Percentiles rank a stretch among this genome's conserved stretches.
Conservation (phyloP, 1,140 invertebrate species). For the Ceratoteleas bidentatus region DNA sequence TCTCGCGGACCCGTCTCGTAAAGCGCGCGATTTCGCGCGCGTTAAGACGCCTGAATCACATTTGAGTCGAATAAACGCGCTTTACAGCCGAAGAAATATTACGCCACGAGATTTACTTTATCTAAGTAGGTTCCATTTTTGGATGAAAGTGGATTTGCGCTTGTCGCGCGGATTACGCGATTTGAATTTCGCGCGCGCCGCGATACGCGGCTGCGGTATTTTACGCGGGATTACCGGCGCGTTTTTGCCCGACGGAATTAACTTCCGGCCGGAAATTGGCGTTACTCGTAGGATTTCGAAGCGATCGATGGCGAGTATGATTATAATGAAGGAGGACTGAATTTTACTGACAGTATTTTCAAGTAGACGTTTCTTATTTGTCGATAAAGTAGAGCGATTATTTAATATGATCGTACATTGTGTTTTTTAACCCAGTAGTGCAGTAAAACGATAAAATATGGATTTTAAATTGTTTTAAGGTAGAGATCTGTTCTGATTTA, state of each 20-base stretch:
- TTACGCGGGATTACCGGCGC: conserved; percentile 5
- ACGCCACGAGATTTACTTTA: conserved; percentile 49
- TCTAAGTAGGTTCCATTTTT: conserved; percentile 51
- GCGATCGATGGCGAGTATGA: background rate
- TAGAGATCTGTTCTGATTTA: no score
- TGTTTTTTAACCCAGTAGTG: no score
- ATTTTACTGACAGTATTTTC: no score
- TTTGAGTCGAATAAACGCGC: conserved; percentile 49
- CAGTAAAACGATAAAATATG: no score
- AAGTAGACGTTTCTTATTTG: no score
- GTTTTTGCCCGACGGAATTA: background rate
- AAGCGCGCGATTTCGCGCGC: conserved; percentile 34
- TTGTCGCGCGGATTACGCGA: conserved; percentile 43
- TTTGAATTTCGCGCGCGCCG: conserved; percentile 39
- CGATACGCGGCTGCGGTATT: background rate
- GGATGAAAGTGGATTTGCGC: conserved; percentile 43
- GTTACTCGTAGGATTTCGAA: background rate
- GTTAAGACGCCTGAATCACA: conserved; percentile 21
- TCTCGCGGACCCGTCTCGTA: conserved; percentile 31
- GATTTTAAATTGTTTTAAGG: no score
- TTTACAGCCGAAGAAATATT: conserved; percentile 53
- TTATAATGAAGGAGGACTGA: background rate
- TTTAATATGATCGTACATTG: no score
- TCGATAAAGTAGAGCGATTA: no score
- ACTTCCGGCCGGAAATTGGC: background rate